phyloP scores from a whole-genome alignment of 1,140 invertebrate species.

The Platorchestia sp. region DNA sequence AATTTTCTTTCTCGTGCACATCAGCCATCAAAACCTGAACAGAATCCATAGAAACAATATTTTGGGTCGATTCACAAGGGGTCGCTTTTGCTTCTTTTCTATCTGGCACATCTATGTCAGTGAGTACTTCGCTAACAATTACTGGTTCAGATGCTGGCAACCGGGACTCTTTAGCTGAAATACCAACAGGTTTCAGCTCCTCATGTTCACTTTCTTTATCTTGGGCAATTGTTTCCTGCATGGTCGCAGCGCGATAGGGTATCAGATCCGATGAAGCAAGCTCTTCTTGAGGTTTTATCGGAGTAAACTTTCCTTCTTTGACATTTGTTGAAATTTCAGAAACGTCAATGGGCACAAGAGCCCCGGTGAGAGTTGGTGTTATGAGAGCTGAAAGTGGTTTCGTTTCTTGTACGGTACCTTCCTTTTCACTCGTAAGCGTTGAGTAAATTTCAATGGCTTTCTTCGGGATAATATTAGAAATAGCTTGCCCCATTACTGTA shows the following conservation, averaged over 20 bases:
- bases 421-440: constrained; percentile 64
- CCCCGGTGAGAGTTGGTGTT: constrained; percentile 56
- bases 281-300: constrained; percentile 72
- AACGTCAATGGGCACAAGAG: constrained; percentile 62
- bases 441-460: constrained; percentile 72
- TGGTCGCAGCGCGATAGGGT: constrained; percentile 58
- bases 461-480: constrained; percentile 73
- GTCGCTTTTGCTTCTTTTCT: constrained; percentile 59
- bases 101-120: constrained; percentile 54
- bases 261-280: constrained; percentile 68
- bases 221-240: constrained; percentile 63
- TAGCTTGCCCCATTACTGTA: constrained; percentile 73
- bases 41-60: constrained; percentile 61
- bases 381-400: constrained; percentile 60
- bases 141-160: constrained; percentile 58
- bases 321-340: constrained; percentile 60
- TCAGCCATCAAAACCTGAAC: constrained; percentile 60
- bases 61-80: constrained; percentile 57
- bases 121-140: constrained; percentile 58
- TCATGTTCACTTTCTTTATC: constrained; percentile 61
- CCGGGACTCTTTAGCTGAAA: constrained; percentile 62
- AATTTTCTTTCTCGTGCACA: constrained; percentile 62
- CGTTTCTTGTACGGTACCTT: constrained; percentile 60
- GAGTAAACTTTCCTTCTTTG: constrained; percentile 56
- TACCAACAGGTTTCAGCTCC: constrained; percentile 43